These are phyloP conservation scores for Agrotis exclamationis DNA, from an alignment of 2,888 invertebrate species.

Conservation along the genomic window DNA sequence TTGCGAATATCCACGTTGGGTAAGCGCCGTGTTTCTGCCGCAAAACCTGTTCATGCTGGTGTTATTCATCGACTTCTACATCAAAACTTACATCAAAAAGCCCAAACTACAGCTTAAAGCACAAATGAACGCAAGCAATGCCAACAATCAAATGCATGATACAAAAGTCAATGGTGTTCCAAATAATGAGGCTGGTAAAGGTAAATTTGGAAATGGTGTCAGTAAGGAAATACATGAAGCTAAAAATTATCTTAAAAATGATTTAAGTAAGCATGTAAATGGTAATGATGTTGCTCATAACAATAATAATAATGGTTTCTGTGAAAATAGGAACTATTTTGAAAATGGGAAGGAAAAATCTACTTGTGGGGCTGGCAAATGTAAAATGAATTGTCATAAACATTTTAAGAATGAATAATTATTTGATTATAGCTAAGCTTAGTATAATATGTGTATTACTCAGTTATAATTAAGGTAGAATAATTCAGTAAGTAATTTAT, in stretches of 20 bases:
- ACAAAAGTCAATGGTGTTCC: neutral
- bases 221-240: conserved; percentile 3
- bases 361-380: conserved; percentile 23
- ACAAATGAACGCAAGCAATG: neutral
- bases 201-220: conserved; percentile 9
- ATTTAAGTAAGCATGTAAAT: conserved; percentile 39
- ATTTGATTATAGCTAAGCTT: neutral
- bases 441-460: neutral
- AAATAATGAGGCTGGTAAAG: conserved; percentile 1
- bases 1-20: conserved; percentile 92
- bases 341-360: conserved; percentile 21
- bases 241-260: conserved; percentile 31
- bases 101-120: conserved; percentile 57
- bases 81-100: conserved; percentile 90
- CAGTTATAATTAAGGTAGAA: neutral
- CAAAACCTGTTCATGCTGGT: conserved; percentile 93
- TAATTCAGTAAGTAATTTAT: neutral
- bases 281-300: conserved; percentile 12
- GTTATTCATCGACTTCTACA: conserved; percentile 93
- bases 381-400: conserved; percentile 39
- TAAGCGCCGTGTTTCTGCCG: conserved; percentile 90
- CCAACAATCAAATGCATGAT: conserved; percentile 6
- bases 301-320: conserved; percentile 17
- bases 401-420: conserved; percentile 37
- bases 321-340: conserved; percentile 21